A percentile compares a stretch with the other conserved stretches of the same genome.
Conservation (phyloP, 2,797 vertebrate genomes). For the Anguilla marmorata region DNA sequence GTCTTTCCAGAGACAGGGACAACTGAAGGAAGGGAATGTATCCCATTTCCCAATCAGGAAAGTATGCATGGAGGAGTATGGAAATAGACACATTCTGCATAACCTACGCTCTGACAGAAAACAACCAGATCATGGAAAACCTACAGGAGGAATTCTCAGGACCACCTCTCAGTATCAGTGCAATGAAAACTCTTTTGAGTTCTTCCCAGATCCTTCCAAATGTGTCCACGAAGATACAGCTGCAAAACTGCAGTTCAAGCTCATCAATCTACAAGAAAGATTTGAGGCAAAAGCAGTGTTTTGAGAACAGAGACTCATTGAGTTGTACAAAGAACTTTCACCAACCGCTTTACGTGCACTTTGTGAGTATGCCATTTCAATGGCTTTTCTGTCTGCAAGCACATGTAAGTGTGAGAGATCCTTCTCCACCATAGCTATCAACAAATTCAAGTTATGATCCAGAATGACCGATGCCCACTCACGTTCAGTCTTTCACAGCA, state of each 20-base stretch:
- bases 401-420: slow-evolving; percentile 17
- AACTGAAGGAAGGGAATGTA: slow-evolving; percentile 5
- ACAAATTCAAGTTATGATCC: slow-evolving; percentile 17
- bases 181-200: not conserved
- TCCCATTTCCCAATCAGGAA: slow-evolving; percentile 3
- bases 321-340: slow-evolving; percentile 20
- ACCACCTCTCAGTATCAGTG: slow-evolving; percentile 10
- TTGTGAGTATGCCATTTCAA: not conserved
- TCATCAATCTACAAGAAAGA: slow-evolving; percentile 23
- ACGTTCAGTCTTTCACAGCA: slow-evolving; percentile 12
- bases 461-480: slow-evolving; percentile 19
- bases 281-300: slow-evolving; percentile 13
- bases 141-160: not conserved
- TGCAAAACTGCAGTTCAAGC: slow-evolving; percentile 23
- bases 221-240: not conserved
- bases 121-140: not conserved
- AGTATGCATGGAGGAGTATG: not conserved
- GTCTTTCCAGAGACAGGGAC: slow-evolving; percentile 21
- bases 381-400: slow-evolving; percentile 7
- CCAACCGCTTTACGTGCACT: slow-evolving; percentile 3
- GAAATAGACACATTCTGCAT: not conserved
- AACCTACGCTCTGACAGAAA: not conserved
- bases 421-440: slow-evolving; percentile 26
- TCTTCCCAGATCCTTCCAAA: slow-evolving; percentile 17
- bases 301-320: slow-evolving; percentile 4